Base-by-base conservation (phyloP, 1,140 invertebrate species). In the Microplitis mediator region DNA sequence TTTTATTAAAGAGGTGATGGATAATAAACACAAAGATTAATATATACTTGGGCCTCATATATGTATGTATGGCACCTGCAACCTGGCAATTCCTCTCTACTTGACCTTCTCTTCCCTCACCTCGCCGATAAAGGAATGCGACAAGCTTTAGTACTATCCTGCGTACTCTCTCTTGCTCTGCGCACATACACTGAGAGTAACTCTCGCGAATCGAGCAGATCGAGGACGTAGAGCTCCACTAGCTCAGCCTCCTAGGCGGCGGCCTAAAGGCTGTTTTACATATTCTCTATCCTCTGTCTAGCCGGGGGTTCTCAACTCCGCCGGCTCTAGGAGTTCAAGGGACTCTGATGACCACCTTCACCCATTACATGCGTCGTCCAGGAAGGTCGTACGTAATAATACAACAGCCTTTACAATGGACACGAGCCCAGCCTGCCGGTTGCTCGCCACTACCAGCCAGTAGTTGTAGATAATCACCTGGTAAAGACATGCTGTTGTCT, bases 11-110 rank as follows among this genome's bases (percentile, higher is more conserved):
- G 52, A 62, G 60, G 60, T 35, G 11, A 39, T 67, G 65, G 65
- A 67, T 67, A 67, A 67, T 67, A 64, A 62, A 67, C 50, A 50
- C 51, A 54, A 67, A 67, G 50, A 67, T 67, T 67, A 67, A 67
- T 67, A 51, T 39, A 6, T 11, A 67, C 50, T 52, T 67, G 65
- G 31, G 34, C 31, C 11, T 45, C 39, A 45, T 45, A 45, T 45
- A 45, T 45, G 39, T 45, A 50, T 52, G 50, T 67, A 50, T 67
- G 65, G 65, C 65, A 67, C 65, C 65, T 67, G 65, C 50, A 50
- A 67, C 6, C 39, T 45, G 50, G 65, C 65, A 50, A 67, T 67
- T 67, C 65, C 51, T 67, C 65, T 62, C 60, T 62, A 62, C 65
- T 52, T 39, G 65, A 67, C 65, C 62, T 64, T 64, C 62, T 64